These are phyloP conservation scores for Pedionomus torquatus DNA, from an alignment of 2,113 vertebrate species.

Conservation along the genomic window DNA sequence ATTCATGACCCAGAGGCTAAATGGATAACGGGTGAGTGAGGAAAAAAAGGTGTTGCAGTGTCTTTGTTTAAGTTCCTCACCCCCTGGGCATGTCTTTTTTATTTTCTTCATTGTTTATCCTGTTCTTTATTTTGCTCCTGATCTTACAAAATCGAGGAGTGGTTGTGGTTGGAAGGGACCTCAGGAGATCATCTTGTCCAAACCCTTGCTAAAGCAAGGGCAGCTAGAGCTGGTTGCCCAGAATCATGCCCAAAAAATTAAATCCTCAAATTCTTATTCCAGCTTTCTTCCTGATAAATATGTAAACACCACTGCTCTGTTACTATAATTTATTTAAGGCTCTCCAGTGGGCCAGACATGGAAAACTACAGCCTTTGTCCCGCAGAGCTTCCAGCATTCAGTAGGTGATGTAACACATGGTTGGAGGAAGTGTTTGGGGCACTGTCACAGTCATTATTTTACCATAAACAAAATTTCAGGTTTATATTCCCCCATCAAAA, in stretches of 20 bases:
- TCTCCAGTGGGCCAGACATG: neutral
- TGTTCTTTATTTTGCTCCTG: neutral
- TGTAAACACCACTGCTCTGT: neutral
- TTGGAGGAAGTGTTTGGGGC: neutral
- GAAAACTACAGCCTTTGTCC: neutral
- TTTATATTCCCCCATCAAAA: neutral
- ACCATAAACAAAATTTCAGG: neutral
- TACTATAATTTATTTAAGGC: neutral
- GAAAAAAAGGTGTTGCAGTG: fast-evolving
- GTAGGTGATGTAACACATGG: neutral
- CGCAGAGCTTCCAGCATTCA: neutral
- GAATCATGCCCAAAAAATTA: neutral
- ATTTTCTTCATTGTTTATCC: neutral
- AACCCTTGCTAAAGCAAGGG: neutral
- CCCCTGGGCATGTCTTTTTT: neutral
- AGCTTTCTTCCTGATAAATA: neutral
- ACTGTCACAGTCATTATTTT: neutral
- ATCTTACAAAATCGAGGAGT: neutral
- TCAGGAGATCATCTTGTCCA: neutral
- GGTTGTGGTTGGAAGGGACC: neutral
- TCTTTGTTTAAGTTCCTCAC: neutral
- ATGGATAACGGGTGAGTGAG: constrained; percentile 92
- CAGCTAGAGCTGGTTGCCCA: neutral
- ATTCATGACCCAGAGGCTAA: constrained; percentile 90
- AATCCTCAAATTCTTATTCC: neutral